Evolutionary conservation across 2,888 invertebrate species (phyloP), one percentile per base, ranked within the genome.

Genomic region (Drosophila rellima): DNA sequence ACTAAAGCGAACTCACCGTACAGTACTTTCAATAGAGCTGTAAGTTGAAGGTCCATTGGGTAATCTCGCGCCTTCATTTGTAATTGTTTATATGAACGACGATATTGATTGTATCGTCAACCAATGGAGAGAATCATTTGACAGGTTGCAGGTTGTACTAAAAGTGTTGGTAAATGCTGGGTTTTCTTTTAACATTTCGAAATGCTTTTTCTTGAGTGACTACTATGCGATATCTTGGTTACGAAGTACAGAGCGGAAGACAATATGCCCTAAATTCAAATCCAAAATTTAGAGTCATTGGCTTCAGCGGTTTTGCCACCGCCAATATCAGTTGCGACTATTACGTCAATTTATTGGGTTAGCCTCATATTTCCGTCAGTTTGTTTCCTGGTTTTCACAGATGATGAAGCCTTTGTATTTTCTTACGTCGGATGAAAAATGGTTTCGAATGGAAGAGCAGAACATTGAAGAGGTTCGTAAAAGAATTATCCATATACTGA

Each of bases 281-380:
- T n/a, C n/a, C 8, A 54, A 54, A 31, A 15, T 54, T n/a, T n/a
- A 11, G 13, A 39, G 18, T 29, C 52, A 6, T 40, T 54, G 13
- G 15, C 11, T 17, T n/a, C n/a, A n/a, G 23, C 31, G 18, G n/a
- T n/a, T n/a, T 35, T 56, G 17, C 35, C 56, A 35, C 56, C 45
- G 7, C 37, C 23, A n/a, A 42, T 31, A 31, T 37, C 48, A 10
- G 39, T 57, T 17, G 26, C 29, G 3, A 15, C 15, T n/a, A 11
- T 10, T 57, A 26, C 18, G 64, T 11, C 45, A 62, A 45, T 54
- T 62, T 54, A 54, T 54, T 56, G 64, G 51, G 17, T 39, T 50
- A 11, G 56, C 44, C 2, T 51, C 51, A 8, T 57, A 64, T 56
- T 64, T 64, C 13, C 40, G 39, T 13, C 57, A 57, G 44, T 51